Evolutionary conservation across 2,797 vertebrate species (phyloP), one percentile per base, ranked within the genome.

Genomic region (Nothura maculosa): DNA sequence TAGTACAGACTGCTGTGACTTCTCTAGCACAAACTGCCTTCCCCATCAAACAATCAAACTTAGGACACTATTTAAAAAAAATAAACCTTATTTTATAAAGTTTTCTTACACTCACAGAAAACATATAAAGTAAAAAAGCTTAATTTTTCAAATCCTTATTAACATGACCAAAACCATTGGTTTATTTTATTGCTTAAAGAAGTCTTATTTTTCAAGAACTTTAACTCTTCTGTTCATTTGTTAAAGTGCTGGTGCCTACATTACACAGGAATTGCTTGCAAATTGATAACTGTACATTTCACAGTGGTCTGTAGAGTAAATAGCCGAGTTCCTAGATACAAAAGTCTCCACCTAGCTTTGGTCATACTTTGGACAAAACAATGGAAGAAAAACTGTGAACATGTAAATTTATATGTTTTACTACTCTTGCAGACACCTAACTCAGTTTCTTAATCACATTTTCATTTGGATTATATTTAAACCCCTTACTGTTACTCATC

Each of bases 1-100:
- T 61, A 87, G 18, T 63, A 77, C 52, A 81, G 19, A 67, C 30
- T 78, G 60, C 47, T 63, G 60, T 4, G 10, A 24, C 76, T 87
- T 89, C 80, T 69, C 75, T 62, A 82, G 76, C 80, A 50, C 6
- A 79, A 90, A 87, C 34, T 60, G 57, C 77, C 50, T 90, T 89
- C 55, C 78, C 50, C 24, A 43, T 89, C 68, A 78, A 45, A 57
- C 17, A 80, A 66, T 5, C 32, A 88, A 86, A 92, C 38, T 45
- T 68, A 90, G 62, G 57, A 64, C 67, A 76, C 15, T 40, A 40
- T 40, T 40, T 10, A 40, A 40, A 40, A 40, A 40, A 40, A 13
- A 40, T 12, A 40, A 40, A 74, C 15, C 12, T 78, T 74, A 76
- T 4, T 79, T 45, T 2, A 70, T 4, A 80, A 68, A 36, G 30